phyloP scores from a whole-genome alignment of 2,113 vertebrate species.

The Telmatochromis sp. region DNA sequence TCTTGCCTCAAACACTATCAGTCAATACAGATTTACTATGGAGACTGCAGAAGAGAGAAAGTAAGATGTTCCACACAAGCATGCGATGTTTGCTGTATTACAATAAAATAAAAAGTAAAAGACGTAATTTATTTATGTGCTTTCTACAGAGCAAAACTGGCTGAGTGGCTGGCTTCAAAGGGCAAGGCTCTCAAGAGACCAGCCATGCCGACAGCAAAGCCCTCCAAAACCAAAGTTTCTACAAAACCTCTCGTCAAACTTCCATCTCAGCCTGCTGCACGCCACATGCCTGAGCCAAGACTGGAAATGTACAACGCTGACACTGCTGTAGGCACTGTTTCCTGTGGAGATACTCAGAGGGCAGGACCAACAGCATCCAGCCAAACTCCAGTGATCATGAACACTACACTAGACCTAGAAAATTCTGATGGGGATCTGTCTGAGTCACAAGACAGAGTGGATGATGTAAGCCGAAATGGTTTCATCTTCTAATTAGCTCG shows the following conservation, averaged over 20 bases:
- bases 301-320: background rate
- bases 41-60: slow-evolving; percentile 76
- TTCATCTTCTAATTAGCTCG: background rate
- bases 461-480: slow-evolving; percentile 51
- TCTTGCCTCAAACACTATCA: slow-evolving; percentile 36
- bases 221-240: background rate
- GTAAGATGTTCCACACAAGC: slow-evolving; percentile 43
- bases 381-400: slow-evolving; percentile 27
- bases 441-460: slow-evolving; percentile 44
- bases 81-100: background rate
- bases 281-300: background rate
- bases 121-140: background rate
- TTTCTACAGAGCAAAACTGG: slow-evolving; percentile 72
- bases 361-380: background rate
- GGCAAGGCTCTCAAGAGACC: slow-evolving; percentile 78
- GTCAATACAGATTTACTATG: slow-evolving; percentile 48
- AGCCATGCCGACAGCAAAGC: slow-evolving; percentile 16
- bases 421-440: slow-evolving; percentile 40
- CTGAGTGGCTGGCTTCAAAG: slow-evolving; percentile 77
- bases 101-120: background rate
- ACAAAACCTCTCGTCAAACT: background rate
- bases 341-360: background rate
- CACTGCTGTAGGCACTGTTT: background rate
- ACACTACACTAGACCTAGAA: slow-evolving; percentile 60
- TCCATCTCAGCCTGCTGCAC: background rate